Evolutionary conservation across 2,888 invertebrate genomes (phyloP).

Genomic region (Tachina fera): DNA sequence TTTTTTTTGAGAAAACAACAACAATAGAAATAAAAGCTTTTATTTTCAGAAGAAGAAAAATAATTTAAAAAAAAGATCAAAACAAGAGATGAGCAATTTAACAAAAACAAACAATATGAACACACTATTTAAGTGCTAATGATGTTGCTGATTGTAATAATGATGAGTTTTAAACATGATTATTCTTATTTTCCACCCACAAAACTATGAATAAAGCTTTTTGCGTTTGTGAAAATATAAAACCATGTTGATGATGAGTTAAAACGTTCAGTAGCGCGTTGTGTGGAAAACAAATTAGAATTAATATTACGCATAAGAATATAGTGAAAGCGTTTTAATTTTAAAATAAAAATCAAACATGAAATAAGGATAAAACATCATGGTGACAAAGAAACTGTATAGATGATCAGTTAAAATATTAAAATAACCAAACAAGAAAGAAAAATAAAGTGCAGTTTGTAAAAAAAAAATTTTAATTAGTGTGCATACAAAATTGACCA

Average conservation of each 20-base stretch:
- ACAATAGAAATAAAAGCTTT: constrained; percentile 47
- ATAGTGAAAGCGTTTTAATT: not conserved
- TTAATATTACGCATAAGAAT: constrained; percentile 32
- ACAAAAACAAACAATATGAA: constrained; percentile 17
- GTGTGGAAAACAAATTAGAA: constrained; percentile 70
- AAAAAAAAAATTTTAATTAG: not conserved
- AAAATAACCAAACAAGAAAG: not conserved
- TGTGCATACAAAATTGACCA: not conserved
- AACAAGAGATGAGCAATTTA: constrained; percentile 52
- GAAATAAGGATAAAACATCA: constrained; percentile 4
- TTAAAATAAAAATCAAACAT: not conserved
- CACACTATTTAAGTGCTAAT: constrained; percentile 58
- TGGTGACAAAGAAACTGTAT: not conserved
- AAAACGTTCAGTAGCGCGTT: constrained; percentile 73
- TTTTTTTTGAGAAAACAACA: constrained; percentile 27
- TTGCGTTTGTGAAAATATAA: constrained; percentile 76
- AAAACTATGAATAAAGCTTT: constrained; percentile 70
- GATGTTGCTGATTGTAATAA: constrained; percentile 48
- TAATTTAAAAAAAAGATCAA: not conserved
- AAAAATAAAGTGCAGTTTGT: constrained; percentile 38
- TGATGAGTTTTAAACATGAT: constrained; percentile 54
- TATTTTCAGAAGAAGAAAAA: not conserved
- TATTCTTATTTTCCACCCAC: constrained; percentile 72
- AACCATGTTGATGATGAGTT: constrained; percentile 75
- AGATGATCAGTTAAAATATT: constrained; percentile 6